phyloP scores from a whole-genome alignment of 2,797 vertebrate genomes.

The Anguilla megastoma region DNA sequence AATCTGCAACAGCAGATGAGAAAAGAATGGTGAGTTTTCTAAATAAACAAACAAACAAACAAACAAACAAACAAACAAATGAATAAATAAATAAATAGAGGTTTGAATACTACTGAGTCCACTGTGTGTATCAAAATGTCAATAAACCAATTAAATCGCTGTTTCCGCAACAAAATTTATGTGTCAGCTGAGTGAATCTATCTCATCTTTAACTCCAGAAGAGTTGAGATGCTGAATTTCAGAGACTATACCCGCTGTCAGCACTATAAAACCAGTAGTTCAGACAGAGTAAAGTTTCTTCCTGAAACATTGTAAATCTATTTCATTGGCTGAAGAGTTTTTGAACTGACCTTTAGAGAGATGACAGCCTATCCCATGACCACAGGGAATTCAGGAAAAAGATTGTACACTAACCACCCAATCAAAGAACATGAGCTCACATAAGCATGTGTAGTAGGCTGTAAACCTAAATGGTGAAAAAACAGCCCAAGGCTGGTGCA shows the following conservation, averaged over 20 bases:
- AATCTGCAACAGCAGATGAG: too few species aligned
- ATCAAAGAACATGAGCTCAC: background rate
- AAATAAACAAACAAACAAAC: background rate
- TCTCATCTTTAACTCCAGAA: background rate
- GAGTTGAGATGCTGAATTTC: background rate
- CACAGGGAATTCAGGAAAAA: background rate
- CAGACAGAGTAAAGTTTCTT: background rate
- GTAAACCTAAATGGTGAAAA: background rate
- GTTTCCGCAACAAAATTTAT: background rate
- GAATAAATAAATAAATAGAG: background rate
- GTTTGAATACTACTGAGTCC: background rate
- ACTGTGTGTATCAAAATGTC: background rate
- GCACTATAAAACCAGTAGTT: background rate
- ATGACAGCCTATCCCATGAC: background rate
- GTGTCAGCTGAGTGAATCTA: constrained; percentile 1
- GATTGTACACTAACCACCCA: background rate
- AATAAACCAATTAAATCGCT: background rate
- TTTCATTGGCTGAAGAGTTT: background rate
- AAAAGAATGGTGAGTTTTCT: background rate
- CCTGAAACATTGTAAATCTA: background rate
- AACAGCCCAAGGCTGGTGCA: background rate
- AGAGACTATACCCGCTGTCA: background rate
- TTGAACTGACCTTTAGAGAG: background rate
- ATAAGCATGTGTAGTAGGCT: background rate
- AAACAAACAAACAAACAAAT: background rate